Percentiles rank a stretch among this genome's conserved stretches.
Conservation (phyloP, 1,140 invertebrate genomes). For the Galleria mellonella region DNA sequence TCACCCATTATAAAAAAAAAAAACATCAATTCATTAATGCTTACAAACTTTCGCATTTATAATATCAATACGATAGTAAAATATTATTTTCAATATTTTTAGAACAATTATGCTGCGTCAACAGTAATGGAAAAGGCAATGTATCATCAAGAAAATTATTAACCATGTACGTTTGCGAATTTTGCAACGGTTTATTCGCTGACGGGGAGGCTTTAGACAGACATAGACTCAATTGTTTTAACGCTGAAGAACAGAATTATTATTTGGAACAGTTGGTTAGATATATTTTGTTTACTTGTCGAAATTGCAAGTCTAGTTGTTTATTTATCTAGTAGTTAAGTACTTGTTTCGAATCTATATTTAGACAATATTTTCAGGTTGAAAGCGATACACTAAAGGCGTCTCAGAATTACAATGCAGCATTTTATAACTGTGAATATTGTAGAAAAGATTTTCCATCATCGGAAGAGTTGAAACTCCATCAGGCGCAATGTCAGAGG, state of each 20-base stretch:
- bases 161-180: slow-evolving; percentile 59
- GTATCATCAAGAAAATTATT: slow-evolving; percentile 30
- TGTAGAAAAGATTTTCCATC: slow-evolving; percentile 28
- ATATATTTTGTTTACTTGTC: not conserved
- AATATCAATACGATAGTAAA: too few species aligned
- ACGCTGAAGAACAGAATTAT: slow-evolving; percentile 16
- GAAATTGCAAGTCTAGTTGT: too few species aligned
- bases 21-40: too few species aligned
- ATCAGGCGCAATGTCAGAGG: slow-evolving; percentile 20
- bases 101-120: slow-evolving; percentile 53
- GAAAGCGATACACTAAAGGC: too few species aligned
- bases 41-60: too few species aligned
- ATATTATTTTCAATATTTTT: not conserved
- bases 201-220: slow-evolving; percentile 46
- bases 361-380: too few species aligned
- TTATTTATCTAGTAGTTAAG: too few species aligned
- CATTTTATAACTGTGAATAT: slow-evolving; percentile 18
- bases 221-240: slow-evolving; percentile 37
- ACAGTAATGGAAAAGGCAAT: slow-evolving; percentile 27
- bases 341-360: too few species aligned
- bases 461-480: slow-evolving; percentile 28
- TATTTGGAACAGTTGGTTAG: slow-evolving; percentile 4
- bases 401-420: too few species aligned
- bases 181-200: slow-evolving; percentile 52
- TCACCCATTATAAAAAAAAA: too few species aligned